Conservation (phyloP, 1,140 invertebrate species). For the Palaemon carinicauda region DNA sequence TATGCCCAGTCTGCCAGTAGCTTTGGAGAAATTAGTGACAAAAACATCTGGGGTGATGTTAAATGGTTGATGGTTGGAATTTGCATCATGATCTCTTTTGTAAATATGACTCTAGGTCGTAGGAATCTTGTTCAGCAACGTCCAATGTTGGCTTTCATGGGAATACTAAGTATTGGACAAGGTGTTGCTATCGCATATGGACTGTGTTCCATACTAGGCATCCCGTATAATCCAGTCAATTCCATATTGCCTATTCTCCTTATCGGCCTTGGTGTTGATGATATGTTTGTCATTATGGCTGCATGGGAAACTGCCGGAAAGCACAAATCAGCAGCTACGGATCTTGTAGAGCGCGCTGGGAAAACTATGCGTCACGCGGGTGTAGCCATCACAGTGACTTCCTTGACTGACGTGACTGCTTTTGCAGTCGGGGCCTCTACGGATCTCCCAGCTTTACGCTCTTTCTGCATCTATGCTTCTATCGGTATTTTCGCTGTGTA, state of each 20-base stretch:
- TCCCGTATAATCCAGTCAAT: slow-evolving; percentile 70
- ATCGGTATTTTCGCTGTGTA: slow-evolving; percentile 69
- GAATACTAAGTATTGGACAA: slow-evolving; percentile 68
- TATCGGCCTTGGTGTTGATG: slow-evolving; percentile 69
- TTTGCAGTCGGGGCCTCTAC: slow-evolving; percentile 74
- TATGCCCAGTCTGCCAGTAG: slow-evolving; percentile 68
- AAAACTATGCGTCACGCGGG: slow-evolving; percentile 69
- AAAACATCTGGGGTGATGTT: slow-evolving; percentile 68
- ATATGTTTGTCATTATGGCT: slow-evolving; percentile 70
- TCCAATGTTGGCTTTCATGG: slow-evolving; percentile 68
- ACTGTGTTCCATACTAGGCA: slow-evolving; percentile 68
- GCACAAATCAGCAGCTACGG: slow-evolving; percentile 13
- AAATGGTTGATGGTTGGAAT: slow-evolving; percentile 72
- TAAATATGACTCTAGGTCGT: slow-evolving; percentile 69
- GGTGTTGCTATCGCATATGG: slow-evolving; percentile 69
- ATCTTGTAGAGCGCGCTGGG: slow-evolving; percentile 65
- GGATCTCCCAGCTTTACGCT: slow-evolving; percentile 67
- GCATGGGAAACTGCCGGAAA: slow-evolving; percentile 55
- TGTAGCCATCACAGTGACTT: slow-evolving; percentile 75
- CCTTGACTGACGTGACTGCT: slow-evolving; percentile 73
- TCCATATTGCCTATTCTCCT: slow-evolving; percentile 71
- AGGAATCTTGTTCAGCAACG: slow-evolving; percentile 70
- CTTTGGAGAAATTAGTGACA: slow-evolving; percentile 49
- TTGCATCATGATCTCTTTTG: slow-evolving; percentile 68
- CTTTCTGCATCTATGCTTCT: slow-evolving; percentile 68